Base-by-base conservation (phyloP, 2,888 invertebrate species). In the Tipula lateralis region DNA sequence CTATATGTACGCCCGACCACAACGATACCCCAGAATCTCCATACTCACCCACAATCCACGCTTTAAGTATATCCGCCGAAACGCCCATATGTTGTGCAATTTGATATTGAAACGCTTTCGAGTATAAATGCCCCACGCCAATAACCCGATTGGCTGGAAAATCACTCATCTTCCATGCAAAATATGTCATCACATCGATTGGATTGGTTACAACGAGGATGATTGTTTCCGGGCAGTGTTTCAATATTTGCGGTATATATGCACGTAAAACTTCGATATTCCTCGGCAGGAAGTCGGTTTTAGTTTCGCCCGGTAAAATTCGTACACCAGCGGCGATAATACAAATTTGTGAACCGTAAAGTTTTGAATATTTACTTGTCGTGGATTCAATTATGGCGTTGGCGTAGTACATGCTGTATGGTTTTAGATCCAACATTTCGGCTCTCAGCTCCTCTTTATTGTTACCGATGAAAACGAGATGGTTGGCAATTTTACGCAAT, bases 41-140 rank as follows among this genome's bases (percentile, higher is more conserved):
- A 87, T 97, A 97, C 88, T 97, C 97, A 2, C 97, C 97, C 87
- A 97, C 95, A 86, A 97, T 94, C 92, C 94, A 97, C 0, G 95
- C 97, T 87, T 96, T 95, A 86, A 95, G 94, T 85, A 95, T 95
- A 6, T 93, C 92, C 0, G 96, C 92, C 0, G 96, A 94, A n/a
- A 97, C 92, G 39, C 93, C 92, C 13, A 97, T 91, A 86, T 92
- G 93, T 88, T 96, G 93, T 0, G 96, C 95, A 83, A 98, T 91
- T 82, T 96, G 91, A 88, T 95, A 96, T 2, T 96, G 93, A 90
- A 98, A 97, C 82, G 97, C 91, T 0, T 96, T 94, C 0, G 97
- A 95, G 89, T 98, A 97, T 86, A 98, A 91, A 89, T 96, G 96
- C 0, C 97, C 97, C 24, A 96, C 95, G 1, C 97, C 97, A 87